Base-by-base conservation (phyloP, 2,113 vertebrate species). In the Pampusana beccarii region DNA sequence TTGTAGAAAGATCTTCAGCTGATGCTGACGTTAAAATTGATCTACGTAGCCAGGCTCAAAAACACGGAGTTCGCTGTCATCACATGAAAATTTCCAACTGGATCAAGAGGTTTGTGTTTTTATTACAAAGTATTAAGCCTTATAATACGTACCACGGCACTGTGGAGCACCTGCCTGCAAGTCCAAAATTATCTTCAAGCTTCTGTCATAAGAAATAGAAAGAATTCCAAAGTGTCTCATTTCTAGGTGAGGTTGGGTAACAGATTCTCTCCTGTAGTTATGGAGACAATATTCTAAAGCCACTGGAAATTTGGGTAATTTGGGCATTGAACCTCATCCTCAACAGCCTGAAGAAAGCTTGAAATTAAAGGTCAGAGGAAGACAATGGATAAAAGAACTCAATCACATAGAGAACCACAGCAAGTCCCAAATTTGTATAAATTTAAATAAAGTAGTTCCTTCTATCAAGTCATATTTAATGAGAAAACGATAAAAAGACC, bases 81-180 rank as follows among this genome's bases (percentile, higher is more conserved):
- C 36, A 12, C 58, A 36, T 28, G 4, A 26, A 51, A 78, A 70
- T 33, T 38, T 67, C 13, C 57, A 34, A 51, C 42, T 42, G 33
- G 31, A 92, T 62, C 57, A 84, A n/a, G 0, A 34, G 19, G 13
- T 62, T 33, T 40, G n/a, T 61, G 58, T 2, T 70, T 65, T 75
- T 50, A 61, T 54, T 31, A 66, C 29, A 73, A 66, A 51, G 33
- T 19, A 46, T 20, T 66, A 38, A 72, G 57, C 25, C 13, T 48
- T 72, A 0, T 0, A 51, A 10, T 1, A 16, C 5, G 48, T 24
- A 11, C 44, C 57, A 38, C 0, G 0, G 57, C 21, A 58, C 28
- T 31, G 65, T 3, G 42, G 25, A 62, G 48, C 8, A 61, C 38
- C 38, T 38, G 38, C 34, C 60, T 86, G 33, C 18, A 62, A 78